These are phyloP conservation scores for Calidris pugnax DNA, from an alignment of 2,113 vertebrate genomes.

Conservation along the genomic window DNA sequence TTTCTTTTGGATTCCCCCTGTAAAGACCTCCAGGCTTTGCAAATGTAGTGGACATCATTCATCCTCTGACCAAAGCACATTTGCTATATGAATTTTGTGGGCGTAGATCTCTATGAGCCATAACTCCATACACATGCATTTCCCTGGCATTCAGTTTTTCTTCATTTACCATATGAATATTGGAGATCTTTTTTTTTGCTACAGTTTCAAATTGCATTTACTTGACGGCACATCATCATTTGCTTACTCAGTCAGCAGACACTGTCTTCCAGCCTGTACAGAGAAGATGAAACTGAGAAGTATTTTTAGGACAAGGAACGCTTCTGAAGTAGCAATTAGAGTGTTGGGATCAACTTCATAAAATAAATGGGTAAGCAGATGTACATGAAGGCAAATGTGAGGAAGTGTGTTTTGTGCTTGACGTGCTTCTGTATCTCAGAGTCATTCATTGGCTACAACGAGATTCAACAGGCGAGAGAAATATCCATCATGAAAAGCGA, in stretches of 20 bases:
- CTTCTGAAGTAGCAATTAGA: not conserved
- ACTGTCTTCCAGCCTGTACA: not conserved
- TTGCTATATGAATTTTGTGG: not conserved
- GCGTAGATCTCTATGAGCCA: not conserved
- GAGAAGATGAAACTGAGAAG: not conserved
- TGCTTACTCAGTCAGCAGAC: not conserved
- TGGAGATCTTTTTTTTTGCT: not conserved
- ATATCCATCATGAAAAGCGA: not conserved
- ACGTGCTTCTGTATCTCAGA: not conserved
- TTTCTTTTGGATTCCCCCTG: not conserved
- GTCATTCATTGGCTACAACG: not conserved
- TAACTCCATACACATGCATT: too few species aligned
- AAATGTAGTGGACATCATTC: not conserved
- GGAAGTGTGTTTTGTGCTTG: not conserved
- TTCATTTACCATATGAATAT: not conserved
- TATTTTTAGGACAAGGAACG: not conserved
- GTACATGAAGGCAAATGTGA: not conserved
- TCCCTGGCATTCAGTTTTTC: not conserved
- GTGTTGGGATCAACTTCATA: not conserved
- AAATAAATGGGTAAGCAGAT: not conserved
- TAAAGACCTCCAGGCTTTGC: not conserved
- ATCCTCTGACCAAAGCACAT: not conserved
- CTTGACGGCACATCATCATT: not conserved
- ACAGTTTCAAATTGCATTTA: not conserved
- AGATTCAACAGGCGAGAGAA: not conserved